Conservation (phyloP, 2,113 vertebrate genomes). For the Donacobius atricapilla region DNA sequence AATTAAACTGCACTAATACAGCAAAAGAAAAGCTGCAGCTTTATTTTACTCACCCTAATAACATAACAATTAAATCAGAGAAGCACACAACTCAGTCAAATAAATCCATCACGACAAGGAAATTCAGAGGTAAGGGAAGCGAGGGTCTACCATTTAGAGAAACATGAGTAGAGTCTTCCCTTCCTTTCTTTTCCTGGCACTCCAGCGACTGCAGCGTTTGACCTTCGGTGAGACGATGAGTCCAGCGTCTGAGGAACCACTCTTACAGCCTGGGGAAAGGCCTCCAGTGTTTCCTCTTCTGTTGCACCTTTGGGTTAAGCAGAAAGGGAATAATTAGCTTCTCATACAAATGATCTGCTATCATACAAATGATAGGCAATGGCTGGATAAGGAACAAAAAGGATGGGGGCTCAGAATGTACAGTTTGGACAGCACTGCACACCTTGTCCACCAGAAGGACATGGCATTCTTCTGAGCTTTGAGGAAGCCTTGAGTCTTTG, state of each 20-base stretch:
- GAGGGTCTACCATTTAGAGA: background rate
- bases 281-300: background rate
- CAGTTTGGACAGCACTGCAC: background rate
- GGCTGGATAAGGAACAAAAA: background rate
- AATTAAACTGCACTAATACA: slow-evolving; percentile 65
- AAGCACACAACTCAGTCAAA: slow-evolving; percentile 37
- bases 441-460: background rate
- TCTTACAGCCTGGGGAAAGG: background rate
- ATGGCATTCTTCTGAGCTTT: background rate
- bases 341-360: background rate
- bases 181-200: background rate
- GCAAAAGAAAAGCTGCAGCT: slow-evolving; percentile 63
- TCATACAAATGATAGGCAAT: too few species aligned
- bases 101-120: slow-evolving; percentile 29
- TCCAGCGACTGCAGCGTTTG: background rate
- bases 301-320: background rate
- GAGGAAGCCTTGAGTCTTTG: background rate
- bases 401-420: background rate
- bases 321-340: background rate
- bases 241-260: background rate
- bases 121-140: slow-evolving; percentile 19
- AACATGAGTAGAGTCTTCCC: background rate
- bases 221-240: background rate
- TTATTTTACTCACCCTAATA: slow-evolving; percentile 64
- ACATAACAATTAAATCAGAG: slow-evolving; percentile 55